Percentiles rank a stretch among this genome's conserved stretches.
Evolutionary conservation across 1,140 invertebrate species (phyloP).

Genomic region (Matsumurasca onukii): DNA sequence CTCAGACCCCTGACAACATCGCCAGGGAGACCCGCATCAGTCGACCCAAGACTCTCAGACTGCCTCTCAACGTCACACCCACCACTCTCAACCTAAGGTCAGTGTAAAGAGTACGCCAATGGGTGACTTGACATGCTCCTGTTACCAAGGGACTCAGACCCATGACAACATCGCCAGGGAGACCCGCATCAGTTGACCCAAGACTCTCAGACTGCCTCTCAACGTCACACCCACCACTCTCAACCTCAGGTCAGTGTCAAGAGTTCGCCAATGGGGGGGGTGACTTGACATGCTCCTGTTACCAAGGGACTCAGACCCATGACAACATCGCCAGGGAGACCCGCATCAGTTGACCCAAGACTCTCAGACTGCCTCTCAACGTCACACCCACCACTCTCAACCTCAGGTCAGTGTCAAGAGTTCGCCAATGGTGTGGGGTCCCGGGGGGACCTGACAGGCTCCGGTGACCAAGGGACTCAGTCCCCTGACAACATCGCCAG

Average conservation of each 20-base stretch:
- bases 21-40: slow-evolving; percentile 63
- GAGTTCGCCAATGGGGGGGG: slow-evolving; percentile 46
- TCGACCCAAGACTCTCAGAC: slow-evolving; percentile 62
- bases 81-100: slow-evolving; percentile 64
- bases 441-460: slow-evolving; percentile 40
- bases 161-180: slow-evolving; percentile 66
- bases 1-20: slow-evolving; percentile 69
- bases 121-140: slow-evolving; percentile 42
- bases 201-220: slow-evolving; percentile 64
- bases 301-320: slow-evolving; percentile 67
- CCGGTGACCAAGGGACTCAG: slow-evolving; percentile 63
- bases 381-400: slow-evolving; percentile 60
- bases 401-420: too few species aligned
- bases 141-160: slow-evolving; percentile 66
- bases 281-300: slow-evolving; percentile 47
- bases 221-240: slow-evolving; percentile 58
- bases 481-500: slow-evolving; percentile 66
- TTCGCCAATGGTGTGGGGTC: slow-evolving; percentile 46
- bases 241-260: slow-evolving; percentile 70
- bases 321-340: slow-evolving; percentile 67
- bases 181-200: slow-evolving; percentile 62
- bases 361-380: slow-evolving; percentile 64
- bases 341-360: slow-evolving; percentile 61
- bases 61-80: slow-evolving; percentile 60
- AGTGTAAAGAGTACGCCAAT: slow-evolving; percentile 47